These are phyloP conservation scores for Dynastes maya DNA, from an alignment of 2,888 invertebrate genomes.

Conservation along the genomic window DNA sequence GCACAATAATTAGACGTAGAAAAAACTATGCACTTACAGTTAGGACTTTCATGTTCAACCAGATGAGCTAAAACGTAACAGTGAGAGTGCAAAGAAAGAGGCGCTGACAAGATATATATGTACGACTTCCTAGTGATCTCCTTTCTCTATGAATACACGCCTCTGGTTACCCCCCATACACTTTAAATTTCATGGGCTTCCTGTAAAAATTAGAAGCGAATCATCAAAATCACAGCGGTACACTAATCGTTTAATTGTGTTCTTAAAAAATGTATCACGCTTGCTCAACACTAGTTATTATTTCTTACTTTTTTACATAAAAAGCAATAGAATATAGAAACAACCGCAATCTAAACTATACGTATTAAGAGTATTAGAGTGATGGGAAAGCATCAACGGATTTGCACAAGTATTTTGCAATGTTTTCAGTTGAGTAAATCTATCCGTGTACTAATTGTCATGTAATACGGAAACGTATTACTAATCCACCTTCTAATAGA, in stretches of 20 bases:
- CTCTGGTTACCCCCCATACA: constrained; percentile 33
- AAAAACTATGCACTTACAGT: constrained; percentile 62
- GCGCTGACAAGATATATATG: constrained; percentile 65
- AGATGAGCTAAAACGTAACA: constrained; percentile 57
- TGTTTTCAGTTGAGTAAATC: neutral
- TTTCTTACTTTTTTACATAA: neutral
- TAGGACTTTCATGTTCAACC: constrained; percentile 63
- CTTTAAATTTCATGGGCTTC: constrained; percentile 15
- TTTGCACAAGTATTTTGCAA: constrained; percentile 4
- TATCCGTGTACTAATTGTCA: neutral
- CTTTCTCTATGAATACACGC: constrained; percentile 64
- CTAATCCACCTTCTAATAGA: neutral
- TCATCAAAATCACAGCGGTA: neutral
- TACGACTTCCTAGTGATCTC: constrained; percentile 65
- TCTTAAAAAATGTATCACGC: too few species aligned
- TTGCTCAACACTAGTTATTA: too few species aligned
- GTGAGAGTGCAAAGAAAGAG: constrained; percentile 61
- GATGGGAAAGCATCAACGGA: neutral
- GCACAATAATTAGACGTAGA: constrained; percentile 12
- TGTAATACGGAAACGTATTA: neutral
- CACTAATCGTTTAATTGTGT: neutral
- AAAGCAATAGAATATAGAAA: neutral
- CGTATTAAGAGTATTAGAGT: neutral
- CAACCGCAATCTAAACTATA: neutral
- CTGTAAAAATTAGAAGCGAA: constrained; percentile 17